Base-by-base conservation (phyloP, 2,113 vertebrate species). In the Empidonax traillii region DNA sequence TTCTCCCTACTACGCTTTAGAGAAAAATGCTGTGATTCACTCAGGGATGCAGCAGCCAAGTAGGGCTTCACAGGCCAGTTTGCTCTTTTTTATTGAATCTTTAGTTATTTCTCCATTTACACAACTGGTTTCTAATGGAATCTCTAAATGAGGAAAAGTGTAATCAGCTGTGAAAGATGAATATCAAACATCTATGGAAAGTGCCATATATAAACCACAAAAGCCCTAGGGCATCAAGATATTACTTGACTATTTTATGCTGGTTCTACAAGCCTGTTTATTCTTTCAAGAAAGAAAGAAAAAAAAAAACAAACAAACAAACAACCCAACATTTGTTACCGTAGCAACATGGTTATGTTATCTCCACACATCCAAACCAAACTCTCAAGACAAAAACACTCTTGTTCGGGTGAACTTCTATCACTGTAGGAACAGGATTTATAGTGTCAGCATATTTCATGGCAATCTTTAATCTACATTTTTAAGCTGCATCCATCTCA, bases 271-370 rank as follows among this genome's bases (percentile, higher is more conserved):
- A 44, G 55, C 35, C 89, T 89, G 41, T 87, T 90, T 92, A 49
- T 89, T 73, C 58, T 95, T 89, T 53, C 81, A 73, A 66, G 78
- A 58, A 84, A 44, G 19, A 44, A 13, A 44, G 18, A 13, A 23
- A 59, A 49, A 73, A 37, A 8, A 41, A 44, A 44, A 44, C 16
- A 44, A 44, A 13, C 19, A 59, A 49, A 73, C 37, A 67, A 49
- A 73, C 51, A 73, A 21, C 33, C 25, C 76, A 73, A 73, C 46
- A 44, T 35, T 87, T 79, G 94, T 95, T 95, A 59, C 91, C 96
- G 63, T 94, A 80, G 94, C 90, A 96, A 94, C 95, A 4, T 74
- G 35, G 66, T 58, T 89, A 19, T 65, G 27, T 87, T 93, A 41
- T 62, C 92, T 80, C 41, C 81, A 93, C 66, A 55, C 28, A 44